phyloP scores from a whole-genome alignment of 2,113 vertebrate genomes.

The Peromyscus polionotus region DNA sequence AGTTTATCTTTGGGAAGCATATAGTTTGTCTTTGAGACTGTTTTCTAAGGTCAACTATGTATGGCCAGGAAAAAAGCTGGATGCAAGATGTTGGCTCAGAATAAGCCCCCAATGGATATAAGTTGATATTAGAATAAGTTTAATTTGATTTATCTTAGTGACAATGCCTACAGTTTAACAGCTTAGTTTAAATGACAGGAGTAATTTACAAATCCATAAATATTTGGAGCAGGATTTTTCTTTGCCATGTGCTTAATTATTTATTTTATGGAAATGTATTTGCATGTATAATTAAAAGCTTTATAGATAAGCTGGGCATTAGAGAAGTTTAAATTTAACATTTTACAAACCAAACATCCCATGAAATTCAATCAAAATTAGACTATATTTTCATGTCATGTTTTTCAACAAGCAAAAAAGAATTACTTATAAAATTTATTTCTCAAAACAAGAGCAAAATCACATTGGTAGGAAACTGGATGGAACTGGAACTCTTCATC shows the following conservation, averaged over 20 bases:
- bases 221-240: constrained; percentile 62
- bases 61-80: background rate
- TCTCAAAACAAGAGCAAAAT: background rate
- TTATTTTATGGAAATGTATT: constrained; percentile 75
- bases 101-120: constrained; percentile 57
- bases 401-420: constrained; percentile 53
- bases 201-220: constrained; percentile 70
- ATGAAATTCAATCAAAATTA: constrained; percentile 61
- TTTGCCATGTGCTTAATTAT: constrained; percentile 68
- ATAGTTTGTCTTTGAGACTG: background rate
- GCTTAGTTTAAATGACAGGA: constrained; percentile 70
- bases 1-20: constrained; percentile 47
- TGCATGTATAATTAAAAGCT: constrained; percentile 69
- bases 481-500: background rate
- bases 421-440: constrained; percentile 38
- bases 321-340: constrained; percentile 72
- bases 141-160: constrained; percentile 72
- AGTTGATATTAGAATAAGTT: constrained; percentile 68
- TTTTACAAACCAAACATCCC: constrained; percentile 58
- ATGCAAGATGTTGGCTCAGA: constrained; percentile 41
- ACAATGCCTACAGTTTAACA: constrained; percentile 68
- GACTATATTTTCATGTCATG: constrained; percentile 35
- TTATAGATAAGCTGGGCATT: constrained; percentile 65
- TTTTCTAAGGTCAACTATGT: constrained; percentile 56
- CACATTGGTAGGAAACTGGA: background rate